A percentile compares a stretch with the other conserved stretches of the same genome.
phyloP scores from a whole-genome alignment of 2,888 invertebrate species.

The Lysandra bellargus region DNA sequence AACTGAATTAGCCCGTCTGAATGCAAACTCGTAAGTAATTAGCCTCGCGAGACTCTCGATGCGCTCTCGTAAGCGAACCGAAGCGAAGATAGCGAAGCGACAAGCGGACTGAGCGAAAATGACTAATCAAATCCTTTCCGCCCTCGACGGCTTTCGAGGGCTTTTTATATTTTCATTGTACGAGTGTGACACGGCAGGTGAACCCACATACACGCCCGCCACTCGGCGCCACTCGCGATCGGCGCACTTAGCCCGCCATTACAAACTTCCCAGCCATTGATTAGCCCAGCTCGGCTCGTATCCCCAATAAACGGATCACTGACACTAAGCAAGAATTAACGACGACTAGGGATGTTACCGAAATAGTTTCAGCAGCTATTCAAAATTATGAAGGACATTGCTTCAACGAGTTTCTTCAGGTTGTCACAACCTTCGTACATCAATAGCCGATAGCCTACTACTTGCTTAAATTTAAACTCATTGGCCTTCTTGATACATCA shows the following conservation, averaged over 20 bases:
- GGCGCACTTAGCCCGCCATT: slow-evolving; percentile 26
- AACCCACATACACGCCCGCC: slow-evolving; percentile 47
- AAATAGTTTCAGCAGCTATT: background rate
- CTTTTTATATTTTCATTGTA: slow-evolving; percentile 77
- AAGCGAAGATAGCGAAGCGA: slow-evolving; percentile 71
- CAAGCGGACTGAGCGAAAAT: slow-evolving; percentile 70
- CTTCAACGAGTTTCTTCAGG: background rate
- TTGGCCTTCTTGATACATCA: background rate
- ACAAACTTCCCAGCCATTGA: slow-evolving; percentile 26
- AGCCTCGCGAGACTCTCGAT: slow-evolving; percentile 78
- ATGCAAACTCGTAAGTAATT: slow-evolving; percentile 79
- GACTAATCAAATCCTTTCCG: slow-evolving; percentile 79
- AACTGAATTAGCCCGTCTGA: slow-evolving; percentile 76
- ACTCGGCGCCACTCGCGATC: slow-evolving; percentile 35
- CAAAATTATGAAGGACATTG: background rate
- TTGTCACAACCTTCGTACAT: background rate
- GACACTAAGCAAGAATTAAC: background rate
- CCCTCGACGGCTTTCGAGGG: slow-evolving; percentile 69
- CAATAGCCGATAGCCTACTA: background rate
- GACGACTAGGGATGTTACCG: background rate
- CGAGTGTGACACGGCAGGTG: slow-evolving; percentile 67
- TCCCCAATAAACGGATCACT: slow-evolving; percentile 18
- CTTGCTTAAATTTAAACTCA: background rate
- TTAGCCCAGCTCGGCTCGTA: slow-evolving; percentile 1
- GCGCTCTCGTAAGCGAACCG: slow-evolving; percentile 74